phyloP scores from a whole-genome alignment of 2,113 vertebrate genomes.

The Brachirus orientalis region DNA sequence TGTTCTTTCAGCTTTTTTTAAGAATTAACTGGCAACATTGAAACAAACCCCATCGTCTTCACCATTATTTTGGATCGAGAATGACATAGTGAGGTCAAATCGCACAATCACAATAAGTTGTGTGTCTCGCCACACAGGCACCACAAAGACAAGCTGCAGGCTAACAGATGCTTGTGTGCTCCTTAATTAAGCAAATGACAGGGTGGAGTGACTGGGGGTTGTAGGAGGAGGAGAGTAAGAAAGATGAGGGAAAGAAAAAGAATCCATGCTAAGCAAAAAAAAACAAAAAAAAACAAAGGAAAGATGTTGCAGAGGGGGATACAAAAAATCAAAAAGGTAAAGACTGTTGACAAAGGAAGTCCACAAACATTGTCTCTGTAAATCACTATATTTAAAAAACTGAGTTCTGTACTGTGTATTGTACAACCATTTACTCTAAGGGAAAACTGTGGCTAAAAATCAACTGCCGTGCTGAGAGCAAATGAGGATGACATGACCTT shows the following conservation, averaged over 20 bases:
- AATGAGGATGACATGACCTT: not conserved
- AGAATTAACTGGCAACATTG: not conserved
- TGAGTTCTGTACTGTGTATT: too few species aligned
- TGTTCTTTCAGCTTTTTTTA: too few species aligned
- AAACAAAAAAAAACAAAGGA: not conserved
- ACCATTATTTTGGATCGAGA: slow-evolving; percentile 20
- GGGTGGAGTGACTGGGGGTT: not conserved
- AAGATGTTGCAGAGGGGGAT: not conserved
- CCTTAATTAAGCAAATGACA: slow-evolving; percentile 73
- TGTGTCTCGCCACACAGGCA: slow-evolving; percentile 43
- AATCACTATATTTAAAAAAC: too few species aligned
- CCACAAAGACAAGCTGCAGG: slow-evolving; percentile 56
- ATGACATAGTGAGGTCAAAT: slow-evolving; percentile 19
- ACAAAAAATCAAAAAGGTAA: not conserved
- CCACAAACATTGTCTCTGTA: too few species aligned
- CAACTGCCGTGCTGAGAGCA: not conserved
- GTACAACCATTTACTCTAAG: not conserved
- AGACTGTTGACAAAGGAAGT: not conserved
- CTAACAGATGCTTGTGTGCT: slow-evolving; percentile 72
- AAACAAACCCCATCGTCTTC: not conserved
- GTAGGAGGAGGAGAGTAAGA: not conserved
- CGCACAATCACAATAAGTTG: slow-evolving; percentile 52
- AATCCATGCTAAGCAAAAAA: slow-evolving; percentile 7
- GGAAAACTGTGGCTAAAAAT: not conserved
- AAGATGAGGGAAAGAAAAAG: slow-evolving; percentile 2